These are phyloP conservation scores for Seriola dumerili DNA, from an alignment of 2,113 vertebrate species.

Conservation along the genomic window DNA sequence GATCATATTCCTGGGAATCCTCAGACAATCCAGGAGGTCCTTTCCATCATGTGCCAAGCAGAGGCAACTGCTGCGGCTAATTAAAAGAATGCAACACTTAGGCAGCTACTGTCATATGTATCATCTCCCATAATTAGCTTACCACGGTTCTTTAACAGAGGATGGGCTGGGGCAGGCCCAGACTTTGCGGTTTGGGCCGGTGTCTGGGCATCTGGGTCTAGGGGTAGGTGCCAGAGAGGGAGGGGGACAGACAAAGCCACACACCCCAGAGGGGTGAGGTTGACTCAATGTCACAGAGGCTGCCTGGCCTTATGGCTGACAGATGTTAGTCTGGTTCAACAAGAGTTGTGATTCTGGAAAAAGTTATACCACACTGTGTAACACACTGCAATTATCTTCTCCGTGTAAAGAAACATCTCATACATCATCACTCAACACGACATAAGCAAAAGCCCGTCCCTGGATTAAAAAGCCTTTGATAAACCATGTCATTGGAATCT, in stretches of 20 bases:
- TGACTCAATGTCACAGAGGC: conserved; percentile 74
- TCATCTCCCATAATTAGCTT: conserved; percentile 47
- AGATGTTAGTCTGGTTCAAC: conserved; percentile 77
- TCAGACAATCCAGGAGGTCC: conserved; percentile 20
- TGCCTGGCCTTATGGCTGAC: conserved; percentile 75
- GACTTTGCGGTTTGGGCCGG: conserved; percentile 65
- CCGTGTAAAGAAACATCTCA: conserved; percentile 64
- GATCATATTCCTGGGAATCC: conserved; percentile 38
- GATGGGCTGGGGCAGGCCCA: conserved; percentile 47
- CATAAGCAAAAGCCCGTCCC: conserved; percentile 49
- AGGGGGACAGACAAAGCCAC: conserved; percentile 46
- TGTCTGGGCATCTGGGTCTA: conserved; percentile 64
- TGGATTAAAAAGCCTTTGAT: conserved; percentile 50
- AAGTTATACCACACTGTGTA: conserved; percentile 61
- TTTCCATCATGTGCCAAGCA: conserved; percentile 37
- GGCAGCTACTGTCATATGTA: conserved; percentile 39
- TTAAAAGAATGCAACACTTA: conserved; percentile 72
- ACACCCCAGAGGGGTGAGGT: conserved; percentile 67
- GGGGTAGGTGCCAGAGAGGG: conserved; percentile 54
- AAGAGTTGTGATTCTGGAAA: conserved; percentile 68
- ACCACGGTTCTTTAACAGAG: conserved; percentile 41
- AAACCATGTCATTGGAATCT: conserved; percentile 42
- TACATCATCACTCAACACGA: conserved; percentile 62
- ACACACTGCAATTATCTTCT: conserved; percentile 64
- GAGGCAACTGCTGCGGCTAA: conserved; percentile 64